Base-by-base conservation (phyloP, 2,888 invertebrate species). In the Patella ulyssiponensis region DNA sequence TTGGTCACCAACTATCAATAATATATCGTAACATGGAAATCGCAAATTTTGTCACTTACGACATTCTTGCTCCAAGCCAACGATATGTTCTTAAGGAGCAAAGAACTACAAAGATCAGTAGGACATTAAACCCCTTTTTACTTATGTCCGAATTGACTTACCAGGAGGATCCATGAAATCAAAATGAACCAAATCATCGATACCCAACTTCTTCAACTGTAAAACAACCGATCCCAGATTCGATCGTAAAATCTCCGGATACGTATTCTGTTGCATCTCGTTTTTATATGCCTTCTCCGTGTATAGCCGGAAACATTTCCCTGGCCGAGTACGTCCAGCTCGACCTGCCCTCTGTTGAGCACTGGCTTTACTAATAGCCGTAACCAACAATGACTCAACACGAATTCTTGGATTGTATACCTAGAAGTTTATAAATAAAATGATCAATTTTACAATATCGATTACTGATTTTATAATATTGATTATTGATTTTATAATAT, bases 91-190 rank as follows among this genome's bases (percentile, higher is more conserved):
- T 27, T 27, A 27, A 27, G 27, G 27, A 27, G 3, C 27, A 27
- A 27, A 27, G 27, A 3, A 27, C 3, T 27, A 27, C 27, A 27
- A 27, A 27, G 27, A 27, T n/a, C n/a, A n/a, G n/a, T n/a, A n/a
- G n/a, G n/a, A n/a, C n/a, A n/a, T n/a, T n/a, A n/a, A n/a, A n/a
- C n/a, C n/a, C n/a, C n/a, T n/a, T n/a, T n/a, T n/a, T n/a, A n/a
- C n/a, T n/a, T n/a, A n/a, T 27, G 4, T 44, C 5, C 3, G 64
- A 5, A 12, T 5, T 69, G 23, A 81, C 86, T 79, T 86, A 93
- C 93, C 93, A 82, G 99, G 99, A 12, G 99, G 99, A 93, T 99
- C 99, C 99, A 99, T 99, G 93, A 99, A 99, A 93, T 99, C 99
- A 92, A 99, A 99, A 92, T 99, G 99, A 76, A 99, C 99, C 90